phyloP scores from a whole-genome alignment of 1,140 invertebrate genomes.

The Hyphantria cunea region DNA sequence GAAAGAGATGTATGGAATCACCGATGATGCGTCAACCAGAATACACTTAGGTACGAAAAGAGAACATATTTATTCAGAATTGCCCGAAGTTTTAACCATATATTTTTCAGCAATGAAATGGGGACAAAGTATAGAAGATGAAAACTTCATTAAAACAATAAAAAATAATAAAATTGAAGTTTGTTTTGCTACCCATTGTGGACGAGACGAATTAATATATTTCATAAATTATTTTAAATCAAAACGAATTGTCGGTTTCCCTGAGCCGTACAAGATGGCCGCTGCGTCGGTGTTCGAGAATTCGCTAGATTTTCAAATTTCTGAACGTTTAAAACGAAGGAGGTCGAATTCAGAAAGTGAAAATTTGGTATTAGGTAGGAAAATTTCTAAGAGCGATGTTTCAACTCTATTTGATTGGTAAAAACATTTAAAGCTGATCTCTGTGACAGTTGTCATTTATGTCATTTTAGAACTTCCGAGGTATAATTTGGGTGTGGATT shows the following conservation, averaged over 20 bases:
- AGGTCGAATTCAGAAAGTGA: too few species aligned
- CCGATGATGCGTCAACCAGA: slow-evolving; percentile 11
- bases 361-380: too few species aligned
- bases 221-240: slow-evolving; percentile 57
- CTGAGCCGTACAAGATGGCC: neutral
- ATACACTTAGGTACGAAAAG: slow-evolving; percentile 45
- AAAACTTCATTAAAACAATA: slow-evolving; percentile 3
- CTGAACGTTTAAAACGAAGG: too few species aligned
- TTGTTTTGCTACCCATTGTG: slow-evolving; percentile 86
- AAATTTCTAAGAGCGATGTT: too few species aligned
- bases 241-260: slow-evolving; percentile 47
- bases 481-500: too few species aligned
- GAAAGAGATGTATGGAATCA: slow-evolving; percentile 6
- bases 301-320: too few species aligned
- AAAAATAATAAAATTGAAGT: slow-evolving; percentile 62
- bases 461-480: too few species aligned
- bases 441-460: too few species aligned
- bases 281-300: neutral
- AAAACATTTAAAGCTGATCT: too few species aligned
- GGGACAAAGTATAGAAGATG: slow-evolving; percentile 54
- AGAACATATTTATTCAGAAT: slow-evolving; percentile 2
- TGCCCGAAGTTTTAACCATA: slow-evolving; percentile 47
- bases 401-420: too few species aligned
- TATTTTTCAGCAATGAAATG: slow-evolving; percentile 82
- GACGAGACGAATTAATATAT: slow-evolving; percentile 63